These are phyloP conservation scores for Puma concolor DNA, from an alignment of 2,113 vertebrate species.

Conservation along the genomic window DNA sequence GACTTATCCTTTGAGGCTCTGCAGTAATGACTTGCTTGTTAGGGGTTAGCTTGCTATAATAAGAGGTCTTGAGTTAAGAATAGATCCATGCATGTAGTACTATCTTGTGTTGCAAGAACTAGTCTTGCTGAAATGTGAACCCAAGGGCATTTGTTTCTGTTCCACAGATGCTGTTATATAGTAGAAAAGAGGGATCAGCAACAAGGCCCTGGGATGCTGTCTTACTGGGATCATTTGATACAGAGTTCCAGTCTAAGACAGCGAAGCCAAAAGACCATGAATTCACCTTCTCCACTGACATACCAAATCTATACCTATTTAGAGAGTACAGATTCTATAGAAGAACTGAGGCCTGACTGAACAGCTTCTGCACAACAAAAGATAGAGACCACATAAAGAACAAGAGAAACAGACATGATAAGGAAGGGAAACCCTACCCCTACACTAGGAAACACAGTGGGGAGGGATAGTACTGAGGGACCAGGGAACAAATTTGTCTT, in stretches of 20 bases:
- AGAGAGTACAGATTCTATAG: not conserved
- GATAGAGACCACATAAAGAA: not conserved
- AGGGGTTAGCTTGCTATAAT: not conserved
- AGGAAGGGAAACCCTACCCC: not conserved
- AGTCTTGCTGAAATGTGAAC: not conserved
- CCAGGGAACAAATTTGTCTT: not conserved
- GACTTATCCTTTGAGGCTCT: not conserved
- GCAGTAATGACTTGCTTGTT: not conserved
- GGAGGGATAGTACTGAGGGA: not conserved
- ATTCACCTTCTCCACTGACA: not conserved
- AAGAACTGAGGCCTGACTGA: not conserved
- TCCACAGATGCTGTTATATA: not conserved
- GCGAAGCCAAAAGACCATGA: not conserved
- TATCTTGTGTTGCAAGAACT: not conserved
- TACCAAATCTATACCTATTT: not conserved
- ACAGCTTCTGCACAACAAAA: not conserved
- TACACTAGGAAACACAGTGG: not conserved
- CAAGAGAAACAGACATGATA: not conserved
- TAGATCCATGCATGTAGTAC: not conserved
- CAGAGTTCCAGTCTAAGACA: not conserved
- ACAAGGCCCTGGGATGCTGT: not conserved
- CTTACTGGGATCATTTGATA: not conserved
- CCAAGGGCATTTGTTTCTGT: not conserved
- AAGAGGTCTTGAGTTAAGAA: not conserved
- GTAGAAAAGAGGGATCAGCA: not conserved